Evolutionary conservation across 2,113 vertebrate species (phyloP), one percentile per base, ranked within the genome.

Genomic region (Phocoena sinus): DNA sequence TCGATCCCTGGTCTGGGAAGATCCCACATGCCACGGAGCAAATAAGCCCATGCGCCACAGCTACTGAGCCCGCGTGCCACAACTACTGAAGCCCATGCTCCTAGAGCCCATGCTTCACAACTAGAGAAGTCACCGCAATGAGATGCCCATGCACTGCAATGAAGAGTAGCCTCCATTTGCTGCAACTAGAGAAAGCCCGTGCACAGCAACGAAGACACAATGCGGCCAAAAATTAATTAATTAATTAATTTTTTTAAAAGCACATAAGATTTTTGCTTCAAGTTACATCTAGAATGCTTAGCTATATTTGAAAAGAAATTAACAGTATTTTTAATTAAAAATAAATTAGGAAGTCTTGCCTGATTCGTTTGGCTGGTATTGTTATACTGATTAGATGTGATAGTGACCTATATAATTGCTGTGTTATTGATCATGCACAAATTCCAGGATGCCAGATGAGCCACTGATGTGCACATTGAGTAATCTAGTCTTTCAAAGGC

Each of bases 221-320:
- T 0, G 15, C 0, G 0, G 15, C 53, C 53, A 17, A 53, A 53
- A 53, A 53, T 17, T 6, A 53, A 53, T 53, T 0, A 50, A 15
- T 50, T 50, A 53, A 53, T 53, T 53, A 53, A 6, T 53, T 53
- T 53, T 53, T 18, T 1, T 18, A 53, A 85, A 79, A 80, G 70
- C 58, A 89, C 11, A 38, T 50, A 95, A 62, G 1, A 44, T 70
- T 70, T 86, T 87, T 84, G 18, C 65, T 53, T 81, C 12, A 77
- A 65, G 25, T 93, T 92, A 71, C 18, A 41, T 82, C 38, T 90
- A 68, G 68, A 87, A 91, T 63, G 28, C 41, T 58, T 76, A 86
- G 2, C 38, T 84, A 4, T 83, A 85, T 58, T 92, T 74, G 77
- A 92, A 95, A 86, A 95, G 13, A 68, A 41, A 53, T 44, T 62